These are phyloP conservation scores for Tryphoninae sp. DNA, from an alignment of 2,888 invertebrate genomes.

Conservation along the genomic window DNA sequence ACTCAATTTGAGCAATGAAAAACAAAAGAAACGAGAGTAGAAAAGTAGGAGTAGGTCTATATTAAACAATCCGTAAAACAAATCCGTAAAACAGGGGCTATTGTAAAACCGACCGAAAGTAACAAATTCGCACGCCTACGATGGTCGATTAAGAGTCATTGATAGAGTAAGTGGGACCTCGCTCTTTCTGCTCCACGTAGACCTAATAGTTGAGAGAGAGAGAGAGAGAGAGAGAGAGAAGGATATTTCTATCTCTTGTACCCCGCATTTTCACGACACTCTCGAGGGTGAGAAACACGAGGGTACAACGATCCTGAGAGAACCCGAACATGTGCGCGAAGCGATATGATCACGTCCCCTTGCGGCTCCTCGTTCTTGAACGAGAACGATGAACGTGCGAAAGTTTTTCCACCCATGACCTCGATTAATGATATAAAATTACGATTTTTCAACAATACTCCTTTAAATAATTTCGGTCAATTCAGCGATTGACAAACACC, in stretches of 20 bases:
- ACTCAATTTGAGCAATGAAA: conserved; percentile 18
- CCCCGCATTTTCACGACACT: conserved; percentile 37
- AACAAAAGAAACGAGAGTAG: conserved; percentile 25
- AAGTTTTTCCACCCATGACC: conserved; percentile 63
- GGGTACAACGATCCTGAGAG: conserved; percentile 76
- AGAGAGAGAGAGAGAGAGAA: no score
- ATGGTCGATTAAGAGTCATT: conserved; percentile 77
- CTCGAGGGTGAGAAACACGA: conserved; percentile 75
- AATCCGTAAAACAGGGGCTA: no score
- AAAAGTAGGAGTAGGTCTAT: conserved; percentile 6
- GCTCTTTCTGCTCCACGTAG: conserved; percentile 65
- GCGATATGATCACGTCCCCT: conserved; percentile 52
- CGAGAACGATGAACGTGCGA: conserved; percentile 70
- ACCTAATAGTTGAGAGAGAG: conserved; percentile 73
- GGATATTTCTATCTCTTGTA: conserved; percentile 10
- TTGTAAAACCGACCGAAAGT: conserved; percentile 62
- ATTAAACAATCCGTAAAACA: conserved; percentile 9
- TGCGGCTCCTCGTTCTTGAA: conserved; percentile 41
- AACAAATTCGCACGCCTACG: conserved; percentile 61
- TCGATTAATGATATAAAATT: conserved; percentile 3
- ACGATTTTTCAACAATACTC: conserved; percentile 12
- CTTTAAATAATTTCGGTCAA: not conserved
- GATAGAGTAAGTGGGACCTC: conserved; percentile 71
- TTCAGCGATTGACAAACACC: not conserved
- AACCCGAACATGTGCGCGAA: conserved; percentile 75